phyloP scores from a whole-genome alignment of 2,888 invertebrate genomes.

The Drosophila basisetae region DNA sequence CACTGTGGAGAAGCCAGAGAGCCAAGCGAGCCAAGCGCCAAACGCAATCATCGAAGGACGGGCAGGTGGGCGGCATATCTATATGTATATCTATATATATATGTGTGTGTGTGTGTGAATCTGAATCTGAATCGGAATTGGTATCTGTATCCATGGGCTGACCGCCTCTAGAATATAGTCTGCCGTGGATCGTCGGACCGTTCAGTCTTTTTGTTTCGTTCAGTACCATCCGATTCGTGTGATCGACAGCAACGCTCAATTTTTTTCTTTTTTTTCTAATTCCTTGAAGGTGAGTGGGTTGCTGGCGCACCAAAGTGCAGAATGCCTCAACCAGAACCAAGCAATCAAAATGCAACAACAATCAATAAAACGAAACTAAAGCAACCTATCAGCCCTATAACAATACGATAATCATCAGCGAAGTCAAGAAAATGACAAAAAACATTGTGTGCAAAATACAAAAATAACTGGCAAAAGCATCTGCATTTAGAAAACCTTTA shows the following conservation, averaged over 20 bases:
- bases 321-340: constrained; percentile 12
- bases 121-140: constrained; percentile 53
- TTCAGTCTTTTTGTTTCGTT: constrained; percentile 85
- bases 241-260: constrained; percentile 84
- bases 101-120: constrained; percentile 45
- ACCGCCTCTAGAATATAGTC: constrained; percentile 84
- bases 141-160: constrained; percentile 81
- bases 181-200: constrained; percentile 86
- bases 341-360: constrained; percentile 14
- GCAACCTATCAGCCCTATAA: neutral
- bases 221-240: constrained; percentile 85
- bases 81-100: constrained; percentile 6
- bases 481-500: neutral
- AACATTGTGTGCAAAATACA: constrained; percentile 8
- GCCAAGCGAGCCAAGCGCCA: constrained; percentile 9
- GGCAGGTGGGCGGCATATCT: constrained; percentile 68
- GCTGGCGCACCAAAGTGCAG: constrained; percentile 38
- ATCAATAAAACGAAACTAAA: neutral
- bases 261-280: constrained; percentile 83
- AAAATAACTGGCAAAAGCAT: constrained; percentile 8
- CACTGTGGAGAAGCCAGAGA: neutral
- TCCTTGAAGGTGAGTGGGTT: constrained; percentile 85
- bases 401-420: constrained; percentile 3
- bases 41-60: constrained; percentile 57
- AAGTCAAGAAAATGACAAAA: neutral